These are phyloP conservation scores for Notodonta ziczac DNA, from an alignment of 2,888 invertebrate species.

Conservation along the genomic window DNA sequence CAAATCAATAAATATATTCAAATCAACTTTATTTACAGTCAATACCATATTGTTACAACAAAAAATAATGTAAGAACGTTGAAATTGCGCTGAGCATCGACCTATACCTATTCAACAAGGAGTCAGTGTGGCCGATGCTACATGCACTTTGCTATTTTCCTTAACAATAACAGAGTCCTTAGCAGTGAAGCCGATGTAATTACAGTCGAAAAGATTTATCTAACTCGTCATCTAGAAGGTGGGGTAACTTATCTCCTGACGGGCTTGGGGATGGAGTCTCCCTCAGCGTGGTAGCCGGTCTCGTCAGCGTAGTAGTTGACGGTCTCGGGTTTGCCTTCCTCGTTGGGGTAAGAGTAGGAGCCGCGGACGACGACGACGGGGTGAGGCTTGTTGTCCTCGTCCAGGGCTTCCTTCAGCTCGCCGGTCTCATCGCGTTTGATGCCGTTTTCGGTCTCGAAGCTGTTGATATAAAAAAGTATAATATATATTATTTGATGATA, in stretches of 20 bases:
- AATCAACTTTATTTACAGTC: constrained; percentile 6
- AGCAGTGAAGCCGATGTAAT: constrained; percentile 10
- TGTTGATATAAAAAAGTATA: constrained; percentile 26
- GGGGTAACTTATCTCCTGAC: constrained; percentile 56
- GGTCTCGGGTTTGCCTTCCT: constrained; percentile 81
- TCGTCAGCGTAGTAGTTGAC: constrained; percentile 86
- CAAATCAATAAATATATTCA: constrained; percentile 11
- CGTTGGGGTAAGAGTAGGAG: constrained; percentile 82
- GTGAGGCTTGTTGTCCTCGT: constrained; percentile 84
- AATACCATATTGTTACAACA: constrained; percentile 28
- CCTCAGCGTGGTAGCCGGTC: constrained; percentile 86
- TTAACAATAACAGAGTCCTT: constrained; percentile 23
- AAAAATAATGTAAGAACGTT: constrained; percentile 51
- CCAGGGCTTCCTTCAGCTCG: constrained; percentile 64
- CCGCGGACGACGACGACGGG: constrained; percentile 85
- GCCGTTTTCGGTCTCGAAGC: constrained; percentile 82
- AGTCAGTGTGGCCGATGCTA: constrained; percentile 8
- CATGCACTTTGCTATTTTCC: constrained; percentile 28
- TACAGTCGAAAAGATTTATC: not conserved
- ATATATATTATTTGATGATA: not conserved
- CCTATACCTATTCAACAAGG: constrained; percentile 27
- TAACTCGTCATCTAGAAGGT: not conserved
- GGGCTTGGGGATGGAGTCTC: constrained; percentile 85
- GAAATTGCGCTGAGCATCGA: constrained; percentile 55
- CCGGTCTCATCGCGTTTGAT: constrained; percentile 83